A percentile compares a stretch with the other conserved stretches of the same genome.
Evolutionary conservation across 1,140 invertebrate genomes (phyloP).

Genomic region (Druon quercuslanigerum): DNA sequence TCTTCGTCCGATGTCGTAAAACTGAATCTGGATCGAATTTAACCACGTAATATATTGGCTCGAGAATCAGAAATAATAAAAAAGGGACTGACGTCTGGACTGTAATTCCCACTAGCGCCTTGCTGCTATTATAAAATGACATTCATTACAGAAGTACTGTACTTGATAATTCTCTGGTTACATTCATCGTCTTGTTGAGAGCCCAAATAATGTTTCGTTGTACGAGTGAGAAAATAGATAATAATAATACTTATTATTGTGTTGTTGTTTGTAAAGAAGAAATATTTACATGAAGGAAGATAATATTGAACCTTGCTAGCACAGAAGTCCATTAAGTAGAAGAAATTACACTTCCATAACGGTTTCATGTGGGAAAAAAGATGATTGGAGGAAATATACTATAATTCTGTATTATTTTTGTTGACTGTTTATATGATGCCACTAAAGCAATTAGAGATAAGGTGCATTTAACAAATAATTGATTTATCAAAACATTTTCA

Average conservation of each 20-base stretch:
- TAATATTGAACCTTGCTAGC: background rate
- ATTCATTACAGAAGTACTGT: background rate
- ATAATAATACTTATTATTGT: background rate
- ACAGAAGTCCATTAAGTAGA: too few relatives aligned
- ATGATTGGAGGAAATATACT: too few relatives aligned
- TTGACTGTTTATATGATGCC: background rate
- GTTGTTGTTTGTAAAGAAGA: background rate
- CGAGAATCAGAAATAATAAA: background rate
- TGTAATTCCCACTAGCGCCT: background rate
- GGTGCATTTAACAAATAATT: constrained; percentile 13
- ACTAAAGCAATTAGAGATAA: background rate
- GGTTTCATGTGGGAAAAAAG: too few relatives aligned
- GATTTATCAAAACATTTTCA: background rate
- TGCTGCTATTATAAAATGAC: background rate
- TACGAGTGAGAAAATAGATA: background rate
- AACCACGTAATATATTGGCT: background rate
- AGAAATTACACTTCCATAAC: too few relatives aligned
- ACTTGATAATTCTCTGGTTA: background rate
- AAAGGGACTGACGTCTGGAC: background rate
- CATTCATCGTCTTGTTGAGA: background rate
- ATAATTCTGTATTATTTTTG: too few relatives aligned
- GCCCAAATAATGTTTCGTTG: background rate
- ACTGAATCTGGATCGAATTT: background rate
- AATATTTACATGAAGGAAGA: background rate
- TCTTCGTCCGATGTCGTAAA: background rate